Percentiles rank a stretch among this genome's conserved stretches.
phyloP scores from a whole-genome alignment of 1,140 invertebrate species.

The Cephus cinctus region DNA sequence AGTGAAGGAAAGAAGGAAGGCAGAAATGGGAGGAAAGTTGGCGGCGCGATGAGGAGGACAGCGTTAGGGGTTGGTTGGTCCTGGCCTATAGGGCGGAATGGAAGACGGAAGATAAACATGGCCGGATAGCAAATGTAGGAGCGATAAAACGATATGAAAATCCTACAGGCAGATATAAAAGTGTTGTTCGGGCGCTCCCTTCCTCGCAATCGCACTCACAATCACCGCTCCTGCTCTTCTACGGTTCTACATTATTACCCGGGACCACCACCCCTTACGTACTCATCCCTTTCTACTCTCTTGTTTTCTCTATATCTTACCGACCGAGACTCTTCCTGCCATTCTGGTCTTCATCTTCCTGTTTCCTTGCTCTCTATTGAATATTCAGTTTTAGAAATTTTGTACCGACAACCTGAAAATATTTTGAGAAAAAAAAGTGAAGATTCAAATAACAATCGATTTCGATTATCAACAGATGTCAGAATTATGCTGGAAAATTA shows the following conservation, averaged over 20 bases:
- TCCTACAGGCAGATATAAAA: constrained; percentile 29
- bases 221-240: constrained; percentile 14
- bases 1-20: constrained; percentile 4
- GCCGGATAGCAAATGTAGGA: constrained; percentile 29
- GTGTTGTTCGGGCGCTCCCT: constrained; percentile 20
- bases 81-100: constrained; percentile 3
- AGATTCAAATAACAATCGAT: not conserved
- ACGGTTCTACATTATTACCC: constrained; percentile 10
- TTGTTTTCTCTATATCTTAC: not conserved
- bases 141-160: constrained; percentile 34
- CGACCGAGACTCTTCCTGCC: no score
- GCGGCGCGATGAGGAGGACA: constrained; percentile 1
- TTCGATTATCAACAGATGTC: no score
- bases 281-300: not conserved
- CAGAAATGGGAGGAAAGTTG: not conserved
- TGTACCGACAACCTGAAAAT: constrained; percentile 5
- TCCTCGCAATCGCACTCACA: constrained; percentile 24
- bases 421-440: not conserved
- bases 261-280: constrained; percentile 1
- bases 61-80: not conserved
- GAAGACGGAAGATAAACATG: constrained; percentile 26
- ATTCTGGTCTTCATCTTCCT: no score
- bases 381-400: not conserved
- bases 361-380: no score
- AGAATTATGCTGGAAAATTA: not conserved